These are phyloP conservation scores for Syngnathus acus DNA, from an alignment of 2,797 vertebrate genomes.

Conservation along the genomic window DNA sequence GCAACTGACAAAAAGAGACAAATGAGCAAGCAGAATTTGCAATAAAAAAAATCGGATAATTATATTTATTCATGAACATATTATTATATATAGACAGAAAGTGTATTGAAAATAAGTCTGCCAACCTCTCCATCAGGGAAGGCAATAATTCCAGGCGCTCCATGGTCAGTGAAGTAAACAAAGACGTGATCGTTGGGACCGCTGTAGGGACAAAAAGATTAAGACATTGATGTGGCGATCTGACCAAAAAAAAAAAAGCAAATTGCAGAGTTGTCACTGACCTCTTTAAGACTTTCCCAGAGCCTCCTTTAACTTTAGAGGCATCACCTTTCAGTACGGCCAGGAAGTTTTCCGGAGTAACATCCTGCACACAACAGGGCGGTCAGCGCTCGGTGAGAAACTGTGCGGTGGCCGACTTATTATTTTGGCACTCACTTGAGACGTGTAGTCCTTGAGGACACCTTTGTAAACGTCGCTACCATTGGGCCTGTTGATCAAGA, in stretches of 20 bases:
- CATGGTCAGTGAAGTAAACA: constrained; percentile 94
- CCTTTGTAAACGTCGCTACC: constrained; percentile 88
- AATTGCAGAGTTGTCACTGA: constrained; percentile 34
- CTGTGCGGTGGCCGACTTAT: not conserved
- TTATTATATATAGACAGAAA: no score
- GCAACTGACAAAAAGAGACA: constrained; percentile 66
- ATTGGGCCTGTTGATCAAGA: constrained; percentile 88
- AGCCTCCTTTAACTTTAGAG: constrained; percentile 76
- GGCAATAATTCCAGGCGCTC: constrained; percentile 83
- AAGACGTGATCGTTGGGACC: constrained; percentile 92
- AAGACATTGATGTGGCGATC: not conserved
- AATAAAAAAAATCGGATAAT: no score
- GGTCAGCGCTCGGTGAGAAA: not conserved
- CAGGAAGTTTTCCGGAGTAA: constrained; percentile 88
- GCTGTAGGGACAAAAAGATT: constrained; percentile 61
- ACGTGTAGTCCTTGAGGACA: constrained; percentile 84
- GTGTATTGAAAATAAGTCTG: not conserved
- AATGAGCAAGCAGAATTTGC: not conserved
- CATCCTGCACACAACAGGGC: constrained; percentile 62
- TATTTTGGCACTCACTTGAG: constrained; percentile 67
- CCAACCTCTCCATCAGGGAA: constrained; percentile 89
- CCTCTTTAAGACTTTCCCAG: constrained; percentile 92
- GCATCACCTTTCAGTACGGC: constrained; percentile 84
- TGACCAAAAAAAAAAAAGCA: no score
- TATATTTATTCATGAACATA: no score